Base-by-base conservation (phyloP, 35 echinoderm and acorn worm species). In the Heliocidaris erythrogramma region DNA sequence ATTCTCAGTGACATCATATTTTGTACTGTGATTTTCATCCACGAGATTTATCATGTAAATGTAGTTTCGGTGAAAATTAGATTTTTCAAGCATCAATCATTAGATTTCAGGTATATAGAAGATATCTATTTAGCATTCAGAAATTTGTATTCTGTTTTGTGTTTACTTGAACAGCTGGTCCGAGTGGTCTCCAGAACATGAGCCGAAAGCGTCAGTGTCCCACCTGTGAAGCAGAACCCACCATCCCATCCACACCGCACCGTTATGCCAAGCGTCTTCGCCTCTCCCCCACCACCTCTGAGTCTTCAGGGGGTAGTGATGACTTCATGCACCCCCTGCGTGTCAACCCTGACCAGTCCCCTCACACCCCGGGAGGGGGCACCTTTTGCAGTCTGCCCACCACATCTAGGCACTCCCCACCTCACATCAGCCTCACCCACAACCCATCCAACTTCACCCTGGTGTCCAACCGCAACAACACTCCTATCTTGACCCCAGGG, bases 161-260 rank as follows among this genome's bases (percentile, higher is more conserved):
- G 3, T 24, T 18, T 78, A 27, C 4, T 27, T 7, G 27, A 78
- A 27, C 65, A 99, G 98, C 96, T 88, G 95, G 96, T 29, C 97
- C 97, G 10, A 99, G 98, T 96, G 94, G 96, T 32, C 56, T 96
- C 10, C 91, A 94, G 85, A 89, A 48, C 27, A 96, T 87, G 53
- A 96, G 93, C 32, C 94, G 98, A 30, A 99, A 99, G 87, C 95
- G 98, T 27, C 69, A 94, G 30, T 97, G 88, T 88, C 94, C 93
- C 21, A 97, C 96, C 49, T 95, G 92, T 93, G 95, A 85, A 53
- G 94, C 60, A 94, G 96, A 59, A 60, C 94, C 87, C 49, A 18
- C 24, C 71, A 18, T 31, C 92, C 96, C 95, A 88, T 86, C 65
- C 65, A 93, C 48, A 91, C 14, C 30, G 30, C 9, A 59, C 93